Evolutionary conservation across 30 jellyfish, hydroid and myxozoan species (phyloP), one percentile per base, ranked within the genome.

Genomic region (Chrysaora quinquecirrha): DNA sequence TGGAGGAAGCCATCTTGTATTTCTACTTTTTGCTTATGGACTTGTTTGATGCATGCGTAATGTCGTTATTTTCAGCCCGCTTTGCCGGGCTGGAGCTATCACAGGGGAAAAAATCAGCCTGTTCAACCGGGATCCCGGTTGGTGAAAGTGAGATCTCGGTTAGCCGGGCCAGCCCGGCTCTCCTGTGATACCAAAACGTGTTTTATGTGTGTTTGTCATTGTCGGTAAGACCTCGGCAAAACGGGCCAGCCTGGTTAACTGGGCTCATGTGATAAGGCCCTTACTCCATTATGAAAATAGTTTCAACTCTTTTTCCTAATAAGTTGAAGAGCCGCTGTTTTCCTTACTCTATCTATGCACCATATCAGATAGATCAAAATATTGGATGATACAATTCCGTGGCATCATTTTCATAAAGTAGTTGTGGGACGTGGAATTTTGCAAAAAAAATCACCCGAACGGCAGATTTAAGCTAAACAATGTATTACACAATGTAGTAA

Each of bases 191-290:
- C 32, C 78, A 24, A 63, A 54, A 4, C 28, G 58, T 49, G 23
- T 65, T 30, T 65, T 65, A 24, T 9, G 29, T 28, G 58, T 25
- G 23, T 65, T 27, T 65, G 78, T 28, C 58, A 24, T 21, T 30
- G 38, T 25, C n/a, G 54, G 48, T 31, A 54, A 31, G 78, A 65
- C 31, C 78, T 65, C 58, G 78, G 78, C 78, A 65, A 65, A 65
- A 2, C 78, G 58, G 78, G 78, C 78, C 38, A 30, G 56, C 78
- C 78, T 21, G 60, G 78, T 65, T 20, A 7, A 65, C 78, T 54
- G 28, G 43, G 78, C 60, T 30, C 78, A 65, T 65, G 43, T 65
- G 78, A 65, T 65, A 27, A 65, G 78, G 58, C 78, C 78, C 56
- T 65, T 38, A 38, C n/a, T n/a, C n/a, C n/a, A n/a, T n/a, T n/a